Conservation (phyloP, 2,113 vertebrate genomes). For the Chauna torquata region DNA sequence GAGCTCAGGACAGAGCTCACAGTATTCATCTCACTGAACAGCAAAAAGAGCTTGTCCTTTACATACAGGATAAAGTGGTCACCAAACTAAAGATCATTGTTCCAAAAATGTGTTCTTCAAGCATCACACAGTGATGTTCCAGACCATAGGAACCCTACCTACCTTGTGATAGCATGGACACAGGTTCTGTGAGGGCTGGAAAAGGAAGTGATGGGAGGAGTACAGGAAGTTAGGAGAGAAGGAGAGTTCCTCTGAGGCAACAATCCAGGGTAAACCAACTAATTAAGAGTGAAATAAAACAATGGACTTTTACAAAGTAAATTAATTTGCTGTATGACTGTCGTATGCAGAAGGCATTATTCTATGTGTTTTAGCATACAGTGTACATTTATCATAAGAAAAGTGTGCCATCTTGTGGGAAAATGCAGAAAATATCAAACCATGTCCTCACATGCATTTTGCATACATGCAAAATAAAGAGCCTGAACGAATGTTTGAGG, state of each 20-base stretch:
- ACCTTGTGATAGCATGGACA: neutral
- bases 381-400: neutral
- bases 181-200: neutral
- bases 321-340: neutral
- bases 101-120: neutral
- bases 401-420: slow-evolving; percentile 69
- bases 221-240: neutral
- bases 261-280: neutral
- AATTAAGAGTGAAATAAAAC: neutral
- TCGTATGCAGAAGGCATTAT: neutral
- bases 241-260: neutral
- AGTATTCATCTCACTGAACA: neutral
- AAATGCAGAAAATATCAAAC: neutral
- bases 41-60: neutral
- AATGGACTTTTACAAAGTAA: neutral
- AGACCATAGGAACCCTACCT: neutral
- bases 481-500: neutral
- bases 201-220: neutral
- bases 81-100: neutral
- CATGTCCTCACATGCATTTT: neutral
- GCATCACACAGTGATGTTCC: no score
- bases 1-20: neutral
- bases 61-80: neutral
- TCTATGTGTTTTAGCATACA: neutral
- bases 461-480: neutral